Conservation (phyloP, 2,113 vertebrate genomes). For the Oryzias curvinotus region DNA sequence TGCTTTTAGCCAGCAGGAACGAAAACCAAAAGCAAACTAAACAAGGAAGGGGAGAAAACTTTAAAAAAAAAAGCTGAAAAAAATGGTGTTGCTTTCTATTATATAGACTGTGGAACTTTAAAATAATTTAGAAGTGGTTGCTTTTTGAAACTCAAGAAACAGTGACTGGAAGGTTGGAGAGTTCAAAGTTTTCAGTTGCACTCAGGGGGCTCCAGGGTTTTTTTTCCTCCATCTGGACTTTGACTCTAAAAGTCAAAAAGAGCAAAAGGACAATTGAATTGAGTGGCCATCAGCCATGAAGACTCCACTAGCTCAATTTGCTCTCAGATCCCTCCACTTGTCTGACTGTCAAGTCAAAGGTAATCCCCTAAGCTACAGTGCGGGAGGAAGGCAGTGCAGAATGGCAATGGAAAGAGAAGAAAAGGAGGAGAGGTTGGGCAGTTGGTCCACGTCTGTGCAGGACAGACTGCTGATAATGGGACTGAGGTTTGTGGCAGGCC, state of each 20-base stretch:
- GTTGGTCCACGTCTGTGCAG: conserved; percentile 55
- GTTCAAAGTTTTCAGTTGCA: conserved; percentile 27
- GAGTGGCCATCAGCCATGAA: conserved; percentile 46
- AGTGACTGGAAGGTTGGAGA: no score
- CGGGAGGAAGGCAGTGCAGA: conserved; percentile 32
- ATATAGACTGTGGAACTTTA: conserved; percentile 22
- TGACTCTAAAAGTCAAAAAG: conserved; percentile 39
- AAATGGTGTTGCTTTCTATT: background rate
- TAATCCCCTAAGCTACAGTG: conserved; percentile 31
- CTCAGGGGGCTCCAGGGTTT: conserved; percentile 22
- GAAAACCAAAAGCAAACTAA: conserved; percentile 27
- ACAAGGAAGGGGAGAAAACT: conserved; percentile 21
- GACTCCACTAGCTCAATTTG: background rate
- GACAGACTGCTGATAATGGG: conserved; percentile 59
- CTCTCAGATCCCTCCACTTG: conserved; percentile 63
- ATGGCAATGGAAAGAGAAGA: conserved; percentile 60
- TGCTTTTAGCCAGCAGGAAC: conserved; percentile 58
- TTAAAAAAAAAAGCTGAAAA: conserved; percentile 30
- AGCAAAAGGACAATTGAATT: conserved; percentile 54
- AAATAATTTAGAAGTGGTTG: no score
- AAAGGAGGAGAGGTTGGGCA: conserved; percentile 46
- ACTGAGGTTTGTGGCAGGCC: conserved; percentile 58
- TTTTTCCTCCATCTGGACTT: conserved; percentile 61
- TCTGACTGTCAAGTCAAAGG: conserved; percentile 38
- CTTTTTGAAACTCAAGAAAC: no score